A percentile compares a stretch with the other conserved stretches of the same genome.
Conservation (phyloP, 2,888 invertebrate species). For the Tetranychus truncatus region DNA sequence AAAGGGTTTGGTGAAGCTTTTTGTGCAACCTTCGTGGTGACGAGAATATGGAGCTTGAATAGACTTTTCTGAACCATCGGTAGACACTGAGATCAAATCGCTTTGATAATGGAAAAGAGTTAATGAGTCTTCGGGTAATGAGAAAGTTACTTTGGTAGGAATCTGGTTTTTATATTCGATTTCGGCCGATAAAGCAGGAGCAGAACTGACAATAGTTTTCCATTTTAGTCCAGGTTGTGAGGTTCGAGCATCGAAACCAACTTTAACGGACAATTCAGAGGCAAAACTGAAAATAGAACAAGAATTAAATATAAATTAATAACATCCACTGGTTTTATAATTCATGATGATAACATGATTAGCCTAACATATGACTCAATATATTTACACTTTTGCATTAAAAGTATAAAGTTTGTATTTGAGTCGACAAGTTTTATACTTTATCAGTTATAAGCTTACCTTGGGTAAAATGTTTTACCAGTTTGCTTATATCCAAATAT, state of each 20-base stretch:
- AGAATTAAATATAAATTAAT: not conserved
- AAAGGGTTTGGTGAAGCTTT: not conserved
- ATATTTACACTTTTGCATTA: not conserved
- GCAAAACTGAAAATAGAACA: not conserved
- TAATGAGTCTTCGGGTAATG: conserved; percentile 12
- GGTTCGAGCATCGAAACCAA: conserved; percentile 10
- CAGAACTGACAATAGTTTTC: conserved; percentile 6
- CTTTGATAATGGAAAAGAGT: conserved; percentile 4
- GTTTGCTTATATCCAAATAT: conserved; percentile 13
- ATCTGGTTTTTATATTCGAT: conserved; percentile 1
- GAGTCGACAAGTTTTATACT: not conserved
- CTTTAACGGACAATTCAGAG: not conserved
- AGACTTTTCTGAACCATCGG: not conserved
- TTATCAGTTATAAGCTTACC: not conserved
- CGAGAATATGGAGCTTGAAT: not conserved
- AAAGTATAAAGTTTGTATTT: not conserved
- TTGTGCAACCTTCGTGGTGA: not conserved
- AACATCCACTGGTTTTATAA: not conserved
- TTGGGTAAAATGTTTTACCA: not conserved
- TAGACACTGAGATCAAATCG: not conserved
- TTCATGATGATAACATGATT: not conserved
- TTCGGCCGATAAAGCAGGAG: conserved; percentile 9
- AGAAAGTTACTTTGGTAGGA: conserved; percentile 11
- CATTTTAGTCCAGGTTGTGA: conserved; percentile 13
- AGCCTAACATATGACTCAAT: not conserved